Evolutionary conservation across 2,797 vertebrate species (phyloP).

Genomic region (Taeniopygia guttata): DNA sequence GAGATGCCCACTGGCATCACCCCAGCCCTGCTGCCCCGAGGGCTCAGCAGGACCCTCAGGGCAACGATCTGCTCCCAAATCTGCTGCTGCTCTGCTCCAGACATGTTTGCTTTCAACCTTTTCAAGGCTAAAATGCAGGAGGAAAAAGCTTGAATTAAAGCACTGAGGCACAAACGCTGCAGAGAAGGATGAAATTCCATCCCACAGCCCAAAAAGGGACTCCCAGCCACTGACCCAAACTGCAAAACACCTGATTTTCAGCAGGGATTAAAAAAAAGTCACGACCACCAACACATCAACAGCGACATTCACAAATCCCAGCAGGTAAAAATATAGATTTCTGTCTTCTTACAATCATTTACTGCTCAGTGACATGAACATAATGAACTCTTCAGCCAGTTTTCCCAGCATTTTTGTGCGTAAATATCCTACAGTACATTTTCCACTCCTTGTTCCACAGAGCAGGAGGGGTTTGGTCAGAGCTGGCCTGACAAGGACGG

Average conservation of each 20-base stretch:
- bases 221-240: neutral
- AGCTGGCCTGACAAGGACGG: neutral
- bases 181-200: neutral
- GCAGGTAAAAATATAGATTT: neutral
- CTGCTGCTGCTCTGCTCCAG: neutral
- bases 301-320: neutral
- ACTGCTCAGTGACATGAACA: neutral
- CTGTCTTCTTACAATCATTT: neutral
- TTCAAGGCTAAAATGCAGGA: neutral
- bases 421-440: neutral
- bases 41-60: neutral
- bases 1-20: neutral
- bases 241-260: neutral
- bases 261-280: neutral
- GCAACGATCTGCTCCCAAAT: rapidly evolving
- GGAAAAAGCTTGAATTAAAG: neutral
- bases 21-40: neutral
- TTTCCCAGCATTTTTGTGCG: neutral
- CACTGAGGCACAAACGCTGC: neutral
- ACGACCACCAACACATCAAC: neutral
- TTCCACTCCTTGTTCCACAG: neutral
- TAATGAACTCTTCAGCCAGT: neutral
- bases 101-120: neutral
- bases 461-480: neutral
- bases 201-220: neutral